Evolutionary conservation across 2,797 vertebrate genomes (phyloP).

Genomic region (Pipistrellus nathusii): DNA sequence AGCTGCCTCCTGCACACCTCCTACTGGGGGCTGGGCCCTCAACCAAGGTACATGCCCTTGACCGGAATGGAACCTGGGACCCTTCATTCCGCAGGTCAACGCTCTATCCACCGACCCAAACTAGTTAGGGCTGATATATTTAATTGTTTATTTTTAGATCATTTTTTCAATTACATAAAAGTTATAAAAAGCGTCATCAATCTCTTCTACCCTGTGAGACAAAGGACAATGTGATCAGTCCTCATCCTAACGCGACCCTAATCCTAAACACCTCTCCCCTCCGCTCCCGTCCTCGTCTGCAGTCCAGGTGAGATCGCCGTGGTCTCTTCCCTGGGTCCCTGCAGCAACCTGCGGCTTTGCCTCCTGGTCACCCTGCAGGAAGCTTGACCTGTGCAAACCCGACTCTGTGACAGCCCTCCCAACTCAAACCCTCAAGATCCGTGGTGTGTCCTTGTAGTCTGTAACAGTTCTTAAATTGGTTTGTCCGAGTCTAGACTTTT

Average conservation of each 20-base stretch:
- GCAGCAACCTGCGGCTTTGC: background rate
- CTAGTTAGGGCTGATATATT: too few relatives aligned
- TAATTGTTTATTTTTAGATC: background rate
- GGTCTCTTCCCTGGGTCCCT: background rate
- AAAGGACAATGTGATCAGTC: background rate
- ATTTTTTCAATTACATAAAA: background rate
- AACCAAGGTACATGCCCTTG: too few relatives aligned
- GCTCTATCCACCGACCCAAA: too few relatives aligned
- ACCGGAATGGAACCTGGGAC: too few relatives aligned
- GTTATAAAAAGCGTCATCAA: background rate
- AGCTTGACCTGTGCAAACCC: background rate
- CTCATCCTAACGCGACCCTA: background rate
- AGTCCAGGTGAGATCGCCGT: background rate
- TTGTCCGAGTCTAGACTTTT: background rate
- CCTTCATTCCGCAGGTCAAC: too few relatives aligned
- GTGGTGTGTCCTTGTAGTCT: background rate
- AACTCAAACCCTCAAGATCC: background rate
- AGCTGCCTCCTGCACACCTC: too few relatives aligned
- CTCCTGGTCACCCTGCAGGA: background rate
- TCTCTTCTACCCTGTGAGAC: slow-evolving; percentile 31
- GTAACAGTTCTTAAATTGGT: background rate
- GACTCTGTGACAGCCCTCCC: background rate
- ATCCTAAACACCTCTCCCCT: background rate
- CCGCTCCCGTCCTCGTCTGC: background rate
- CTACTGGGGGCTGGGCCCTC: too few relatives aligned